Conservation (phyloP, 1,140 invertebrate species). For the Branchinecta lynchi region DNA sequence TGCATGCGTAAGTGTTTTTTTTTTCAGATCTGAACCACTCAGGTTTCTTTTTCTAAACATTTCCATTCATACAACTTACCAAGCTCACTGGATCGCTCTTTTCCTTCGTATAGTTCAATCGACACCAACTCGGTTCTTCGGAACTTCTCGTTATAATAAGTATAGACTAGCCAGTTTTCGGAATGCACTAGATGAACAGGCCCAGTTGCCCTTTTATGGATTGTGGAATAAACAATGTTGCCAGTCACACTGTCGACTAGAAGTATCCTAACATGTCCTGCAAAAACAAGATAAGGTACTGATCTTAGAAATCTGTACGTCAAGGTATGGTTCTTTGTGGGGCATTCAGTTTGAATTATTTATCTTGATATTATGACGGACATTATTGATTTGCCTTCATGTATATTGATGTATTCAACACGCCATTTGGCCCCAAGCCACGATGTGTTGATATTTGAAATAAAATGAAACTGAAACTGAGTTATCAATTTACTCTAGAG, state of each 20-base stretch:
- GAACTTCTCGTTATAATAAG: constrained; percentile 84
- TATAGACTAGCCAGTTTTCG: constrained; percentile 93
- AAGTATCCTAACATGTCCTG: constrained; percentile 59
- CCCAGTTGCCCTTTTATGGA: constrained; percentile 59
- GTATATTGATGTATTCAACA: too few species aligned
- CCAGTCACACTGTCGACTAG: constrained; percentile 83
- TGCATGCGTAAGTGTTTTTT: not conserved
- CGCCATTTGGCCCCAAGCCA: too few species aligned
- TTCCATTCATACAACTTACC: constrained; percentile 27
- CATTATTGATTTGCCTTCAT: too few species aligned
- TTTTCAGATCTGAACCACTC: not conserved
- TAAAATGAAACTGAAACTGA: too few species aligned
- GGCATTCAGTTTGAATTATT: too few species aligned
- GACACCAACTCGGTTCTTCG: constrained; percentile 77
- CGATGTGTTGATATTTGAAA: too few species aligned
- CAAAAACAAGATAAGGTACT: constrained; percentile 23
- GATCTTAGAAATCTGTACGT: constrained; percentile 14
- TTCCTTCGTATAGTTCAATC: constrained; percentile 89
- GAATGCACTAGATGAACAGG: constrained; percentile 83
- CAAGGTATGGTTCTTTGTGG: too few species aligned
- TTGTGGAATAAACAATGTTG: constrained; percentile 49
- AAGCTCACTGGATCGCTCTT: constrained; percentile 64
- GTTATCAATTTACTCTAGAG: too few species aligned
- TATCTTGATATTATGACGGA: too few species aligned
- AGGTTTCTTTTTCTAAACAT: not conserved